Conservation (phyloP, 2,113 vertebrate species). For the Otocyon megalotis region DNA sequence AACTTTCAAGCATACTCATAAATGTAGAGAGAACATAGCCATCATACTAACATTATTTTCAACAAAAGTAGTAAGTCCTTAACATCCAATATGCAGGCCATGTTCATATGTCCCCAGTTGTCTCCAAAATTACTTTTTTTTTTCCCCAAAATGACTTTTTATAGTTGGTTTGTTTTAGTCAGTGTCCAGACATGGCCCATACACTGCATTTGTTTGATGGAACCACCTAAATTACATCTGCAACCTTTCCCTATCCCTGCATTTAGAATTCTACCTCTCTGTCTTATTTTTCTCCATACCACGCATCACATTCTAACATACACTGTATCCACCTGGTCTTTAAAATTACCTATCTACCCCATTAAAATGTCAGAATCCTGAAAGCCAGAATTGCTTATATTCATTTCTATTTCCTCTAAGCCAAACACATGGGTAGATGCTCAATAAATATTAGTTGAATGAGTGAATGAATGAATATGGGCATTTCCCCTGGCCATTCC, state of each 20-base stretch:
- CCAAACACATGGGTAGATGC: background rate
- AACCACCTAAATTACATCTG: background rate
- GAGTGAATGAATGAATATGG: background rate
- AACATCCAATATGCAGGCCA: background rate
- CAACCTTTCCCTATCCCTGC: background rate
- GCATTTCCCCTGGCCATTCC: background rate
- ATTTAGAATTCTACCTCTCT: background rate
- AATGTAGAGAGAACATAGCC: background rate
- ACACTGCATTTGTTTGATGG: background rate
- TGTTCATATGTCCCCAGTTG: background rate
- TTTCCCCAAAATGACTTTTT: background rate
- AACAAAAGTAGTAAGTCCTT: background rate
- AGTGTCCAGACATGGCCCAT: background rate
- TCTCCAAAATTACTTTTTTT: background rate
- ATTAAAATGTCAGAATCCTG: background rate
- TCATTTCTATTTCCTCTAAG: background rate
- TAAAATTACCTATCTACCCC: background rate
- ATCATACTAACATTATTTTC: background rate
- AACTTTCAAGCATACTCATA: background rate
- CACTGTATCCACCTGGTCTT: background rate
- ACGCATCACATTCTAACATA: background rate
- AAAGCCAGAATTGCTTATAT: background rate
- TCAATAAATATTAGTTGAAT: constrained; percentile 10
- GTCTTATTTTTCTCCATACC: background rate
- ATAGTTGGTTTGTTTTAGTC: background rate